Evolutionary conservation across 2,888 invertebrate species (phyloP).

Genomic region (Holacanthella duospinosa): DNA sequence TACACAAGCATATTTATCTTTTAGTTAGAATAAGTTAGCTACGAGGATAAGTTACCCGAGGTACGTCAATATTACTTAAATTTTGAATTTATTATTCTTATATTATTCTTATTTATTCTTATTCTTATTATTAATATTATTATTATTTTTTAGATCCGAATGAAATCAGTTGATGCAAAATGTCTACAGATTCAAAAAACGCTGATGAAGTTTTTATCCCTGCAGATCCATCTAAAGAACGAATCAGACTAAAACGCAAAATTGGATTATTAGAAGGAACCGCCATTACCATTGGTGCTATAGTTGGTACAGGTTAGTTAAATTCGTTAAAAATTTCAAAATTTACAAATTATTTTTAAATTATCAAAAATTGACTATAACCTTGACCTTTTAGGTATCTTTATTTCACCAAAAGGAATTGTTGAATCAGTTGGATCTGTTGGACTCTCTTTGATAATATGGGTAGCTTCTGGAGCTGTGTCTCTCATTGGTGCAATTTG

Average conservation of each 20-base stretch:
- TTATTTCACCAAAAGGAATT: constrained; percentile 35
- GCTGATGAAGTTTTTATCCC: too few species aligned
- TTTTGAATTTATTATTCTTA: too few species aligned
- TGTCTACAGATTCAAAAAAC: too few species aligned
- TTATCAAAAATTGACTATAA: too few species aligned
- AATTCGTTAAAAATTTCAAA: background rate
- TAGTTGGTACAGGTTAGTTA: constrained; percentile 30
- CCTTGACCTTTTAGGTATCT: constrained; percentile 25
- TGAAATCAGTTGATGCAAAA: too few species aligned
- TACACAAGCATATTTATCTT: too few species aligned
- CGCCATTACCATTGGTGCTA: constrained; percentile 62
- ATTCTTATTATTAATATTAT: too few species aligned
- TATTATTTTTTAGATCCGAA: too few species aligned
- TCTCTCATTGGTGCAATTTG: constrained; percentile 29
- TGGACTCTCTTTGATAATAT: constrained; percentile 28
- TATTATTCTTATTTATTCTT: too few species aligned
- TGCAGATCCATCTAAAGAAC: constrained; percentile 42
- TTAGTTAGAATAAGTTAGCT: too few species aligned
- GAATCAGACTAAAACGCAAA: constrained; percentile 73
- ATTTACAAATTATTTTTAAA: background rate
- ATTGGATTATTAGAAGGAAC: constrained; percentile 82
- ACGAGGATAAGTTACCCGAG: too few species aligned
- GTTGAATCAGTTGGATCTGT: constrained; percentile 26
- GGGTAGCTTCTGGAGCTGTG: constrained; percentile 27
- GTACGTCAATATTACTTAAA: too few species aligned